Conservation (phyloP, 2,888 invertebrate species). For the Luperina testacea region DNA sequence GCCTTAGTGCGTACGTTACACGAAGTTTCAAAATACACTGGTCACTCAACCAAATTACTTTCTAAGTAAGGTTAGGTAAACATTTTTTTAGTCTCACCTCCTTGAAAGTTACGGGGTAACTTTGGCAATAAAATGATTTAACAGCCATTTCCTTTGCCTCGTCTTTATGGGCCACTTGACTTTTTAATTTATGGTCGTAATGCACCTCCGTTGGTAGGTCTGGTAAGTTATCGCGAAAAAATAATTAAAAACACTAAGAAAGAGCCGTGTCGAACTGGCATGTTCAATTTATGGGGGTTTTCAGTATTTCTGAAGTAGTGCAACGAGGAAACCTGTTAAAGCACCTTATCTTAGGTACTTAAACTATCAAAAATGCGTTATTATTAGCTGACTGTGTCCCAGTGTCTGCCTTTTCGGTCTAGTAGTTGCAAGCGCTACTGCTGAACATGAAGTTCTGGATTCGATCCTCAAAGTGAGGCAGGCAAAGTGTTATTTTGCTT, state of each 20-base stretch:
- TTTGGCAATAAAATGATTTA: slow-evolving; percentile 81
- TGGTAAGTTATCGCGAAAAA: slow-evolving; percentile 34
- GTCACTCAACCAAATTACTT: slow-evolving; percentile 21
- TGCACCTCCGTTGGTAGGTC: slow-evolving; percentile 57
- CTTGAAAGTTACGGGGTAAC: slow-evolving; percentile 75
- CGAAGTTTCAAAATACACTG: slow-evolving; percentile 10
- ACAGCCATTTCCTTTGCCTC: slow-evolving; percentile 71
- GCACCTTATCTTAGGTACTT: background rate
- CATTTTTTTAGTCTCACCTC: slow-evolving; percentile 66
- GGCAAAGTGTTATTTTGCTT: too few relatives aligned
- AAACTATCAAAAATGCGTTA: too few relatives aligned
- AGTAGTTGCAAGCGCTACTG: too few relatives aligned
- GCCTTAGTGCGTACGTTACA: too few relatives aligned
- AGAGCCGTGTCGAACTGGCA: slow-evolving; percentile 4
- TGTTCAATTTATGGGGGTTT: slow-evolving; percentile 14
- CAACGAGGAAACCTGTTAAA: background rate
- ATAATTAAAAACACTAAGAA: slow-evolving; percentile 50
- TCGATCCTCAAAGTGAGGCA: too few relatives aligned
- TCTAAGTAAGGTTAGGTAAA: slow-evolving; percentile 41
- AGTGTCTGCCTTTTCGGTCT: too few relatives aligned
- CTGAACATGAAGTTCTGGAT: too few relatives aligned
- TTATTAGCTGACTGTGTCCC: background rate
- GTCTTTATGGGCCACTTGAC: slow-evolving; percentile 78
- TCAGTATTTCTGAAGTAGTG: background rate
- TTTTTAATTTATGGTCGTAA: slow-evolving; percentile 78